phyloP scores from a whole-genome alignment of 2,113 vertebrate genomes.

The Onychorhynchus coronatus region DNA sequence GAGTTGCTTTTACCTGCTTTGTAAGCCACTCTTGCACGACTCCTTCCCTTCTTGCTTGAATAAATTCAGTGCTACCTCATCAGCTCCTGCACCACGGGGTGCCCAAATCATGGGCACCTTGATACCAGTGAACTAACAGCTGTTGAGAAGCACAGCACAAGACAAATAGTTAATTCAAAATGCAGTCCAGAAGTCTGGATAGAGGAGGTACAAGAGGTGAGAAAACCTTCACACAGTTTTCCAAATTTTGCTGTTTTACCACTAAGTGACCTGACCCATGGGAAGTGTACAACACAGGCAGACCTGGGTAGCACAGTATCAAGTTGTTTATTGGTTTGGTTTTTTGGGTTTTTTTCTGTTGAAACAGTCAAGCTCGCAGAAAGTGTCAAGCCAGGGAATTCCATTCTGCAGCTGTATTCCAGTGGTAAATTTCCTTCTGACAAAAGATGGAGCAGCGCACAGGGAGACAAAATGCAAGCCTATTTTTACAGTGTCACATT shows the following conservation, averaged over 20 bases:
- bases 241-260: neutral
- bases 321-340: neutral
- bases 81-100: neutral
- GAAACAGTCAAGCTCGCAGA: neutral
- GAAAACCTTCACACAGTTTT: neutral
- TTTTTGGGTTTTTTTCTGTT: neutral
- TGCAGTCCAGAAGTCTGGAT: neutral
- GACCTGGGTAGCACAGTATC: neutral
- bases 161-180: neutral
- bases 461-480: neutral
- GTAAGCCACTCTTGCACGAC: neutral
- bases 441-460: neutral
- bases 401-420: neutral
- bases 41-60: neutral
- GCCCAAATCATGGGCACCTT: neutral
- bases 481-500: neutral
- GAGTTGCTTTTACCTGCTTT: neutral
- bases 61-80: neutral
- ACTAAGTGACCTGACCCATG: neutral
- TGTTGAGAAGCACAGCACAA: neutral
- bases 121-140: neutral
- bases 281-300: neutral
- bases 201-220: neutral
- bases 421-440: neutral
- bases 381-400: neutral